A percentile compares a stretch with the other conserved stretches of the same genome.
Conservation (phyloP, 2,113 vertebrate genomes). For the Manacus vitellinus region DNA sequence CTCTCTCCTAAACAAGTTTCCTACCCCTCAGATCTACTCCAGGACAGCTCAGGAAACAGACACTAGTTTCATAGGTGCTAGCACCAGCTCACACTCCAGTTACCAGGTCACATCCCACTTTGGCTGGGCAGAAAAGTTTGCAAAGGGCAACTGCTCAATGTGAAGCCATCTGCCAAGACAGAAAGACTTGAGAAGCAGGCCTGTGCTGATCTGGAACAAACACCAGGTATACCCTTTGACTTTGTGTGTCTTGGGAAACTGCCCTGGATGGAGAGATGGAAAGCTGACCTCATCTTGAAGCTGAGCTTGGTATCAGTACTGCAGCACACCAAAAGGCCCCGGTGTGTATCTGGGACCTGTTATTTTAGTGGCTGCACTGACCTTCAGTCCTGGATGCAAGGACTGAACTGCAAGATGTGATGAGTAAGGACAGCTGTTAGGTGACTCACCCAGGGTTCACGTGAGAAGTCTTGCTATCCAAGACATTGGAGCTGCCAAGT, state of each 20-base stretch:
- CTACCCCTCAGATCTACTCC: not conserved
- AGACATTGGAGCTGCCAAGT: not conserved
- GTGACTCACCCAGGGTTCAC: not conserved
- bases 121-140: not conserved
- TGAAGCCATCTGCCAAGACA: not conserved
- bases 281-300: not conserved
- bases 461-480: not conserved
- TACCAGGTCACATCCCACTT: not conserved
- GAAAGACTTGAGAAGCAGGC: not conserved
- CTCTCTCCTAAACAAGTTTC: not conserved
- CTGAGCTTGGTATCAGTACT: not conserved
- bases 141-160: not conserved
- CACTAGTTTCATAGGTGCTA: not conserved
- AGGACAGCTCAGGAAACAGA: not conserved
- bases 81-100: not conserved
- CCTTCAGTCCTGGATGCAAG: not conserved
- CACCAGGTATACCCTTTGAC: fast-evolving
- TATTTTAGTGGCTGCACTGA: not conserved
- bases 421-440: not conserved
- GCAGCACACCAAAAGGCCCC: not conserved
- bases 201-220: not conserved
- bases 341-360: fast-evolving
- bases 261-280: not conserved
- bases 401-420: not conserved
- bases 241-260: not conserved